Base-by-base conservation (phyloP, 1,140 invertebrate species). In the Zaprionus africanus region DNA sequence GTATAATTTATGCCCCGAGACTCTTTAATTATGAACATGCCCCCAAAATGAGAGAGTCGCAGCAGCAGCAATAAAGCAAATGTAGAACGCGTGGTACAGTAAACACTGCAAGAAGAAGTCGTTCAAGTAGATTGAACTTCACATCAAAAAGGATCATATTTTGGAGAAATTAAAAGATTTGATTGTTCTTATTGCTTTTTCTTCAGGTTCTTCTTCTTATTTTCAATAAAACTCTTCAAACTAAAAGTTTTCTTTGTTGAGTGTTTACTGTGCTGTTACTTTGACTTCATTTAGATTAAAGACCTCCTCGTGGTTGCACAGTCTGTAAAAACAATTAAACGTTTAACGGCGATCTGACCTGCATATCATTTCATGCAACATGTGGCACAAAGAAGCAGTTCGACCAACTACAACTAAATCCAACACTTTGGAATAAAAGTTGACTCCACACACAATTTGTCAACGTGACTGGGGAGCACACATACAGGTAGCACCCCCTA, bases 341-440 rank as follows among this genome's bases (percentile, higher is more conserved):
- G 57, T 54, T 68, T 13, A 51, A 51, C 46, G 46, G 46, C 19
- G 34, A 78, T 67, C 70, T 88, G 83, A 87, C 77, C 76, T 80
- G 80, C 77, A 87, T 87, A 74, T 78, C 31, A 80, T 86, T 88
- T 87, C 77, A 80, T 79, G 71, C 62, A 26, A 69, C 41, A 46
- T 46, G 41, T 46, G 41, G 41, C 41, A 46, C 41, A 46, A 0
- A 11, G 31, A 46, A 46, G n/a, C 2, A 17, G 0, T 17, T 17
- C 17, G 46, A 51, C 9, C n/a, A 51, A 12, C 9, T 12, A 11
- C 3, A 22, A 49, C 17, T 24, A 56, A 49, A 81, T 56, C 58
- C 61, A 57, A 76, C 62, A 70, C 58, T 61, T 43, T 56, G 31
- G 26, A 19, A 51, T 19, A 12, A 51, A 5, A 51, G 19, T 51